Evolutionary conservation across 2,888 invertebrate species (phyloP).

Genomic region (Exephanes ischioxanthus): DNA sequence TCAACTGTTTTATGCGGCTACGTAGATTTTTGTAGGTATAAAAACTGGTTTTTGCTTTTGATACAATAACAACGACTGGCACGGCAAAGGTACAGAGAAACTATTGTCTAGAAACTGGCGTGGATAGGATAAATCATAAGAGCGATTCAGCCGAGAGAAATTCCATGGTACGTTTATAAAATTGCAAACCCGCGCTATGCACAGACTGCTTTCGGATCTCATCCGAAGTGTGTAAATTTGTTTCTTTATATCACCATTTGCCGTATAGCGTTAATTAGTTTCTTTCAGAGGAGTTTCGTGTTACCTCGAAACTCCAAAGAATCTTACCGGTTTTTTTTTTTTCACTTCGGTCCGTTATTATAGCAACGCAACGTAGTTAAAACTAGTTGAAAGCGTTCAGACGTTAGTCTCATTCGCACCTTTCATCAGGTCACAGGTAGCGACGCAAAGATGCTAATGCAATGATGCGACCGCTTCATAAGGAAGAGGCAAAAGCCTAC

Average conservation of each 20-base stretch:
- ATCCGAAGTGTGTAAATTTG: background rate
- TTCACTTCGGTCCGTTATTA: background rate
- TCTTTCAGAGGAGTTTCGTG: background rate
- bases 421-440: background rate
- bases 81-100: too few species aligned
- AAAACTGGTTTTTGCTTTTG: too few species aligned
- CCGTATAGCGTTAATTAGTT: too few species aligned
- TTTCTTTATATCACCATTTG: background rate
- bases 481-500: conserved; percentile 29
- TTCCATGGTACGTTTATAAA: background rate
- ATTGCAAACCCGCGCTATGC: background rate
- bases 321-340: background rate
- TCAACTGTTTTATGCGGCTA: too few species aligned
- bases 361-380: background rate
- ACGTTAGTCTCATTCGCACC: background rate
- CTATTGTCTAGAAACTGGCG: background rate
- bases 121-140: background rate
- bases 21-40: too few species aligned
- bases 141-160: background rate
- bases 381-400: background rate
- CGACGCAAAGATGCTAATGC: background rate
- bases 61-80: too few species aligned
- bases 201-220: background rate
- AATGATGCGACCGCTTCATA: background rate
- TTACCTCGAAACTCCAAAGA: background rate